A percentile compares a stretch with the other conserved stretches of the same genome.
Conservation (phyloP, 2,113 vertebrate species). For the Hydrolagus affinis region DNA sequence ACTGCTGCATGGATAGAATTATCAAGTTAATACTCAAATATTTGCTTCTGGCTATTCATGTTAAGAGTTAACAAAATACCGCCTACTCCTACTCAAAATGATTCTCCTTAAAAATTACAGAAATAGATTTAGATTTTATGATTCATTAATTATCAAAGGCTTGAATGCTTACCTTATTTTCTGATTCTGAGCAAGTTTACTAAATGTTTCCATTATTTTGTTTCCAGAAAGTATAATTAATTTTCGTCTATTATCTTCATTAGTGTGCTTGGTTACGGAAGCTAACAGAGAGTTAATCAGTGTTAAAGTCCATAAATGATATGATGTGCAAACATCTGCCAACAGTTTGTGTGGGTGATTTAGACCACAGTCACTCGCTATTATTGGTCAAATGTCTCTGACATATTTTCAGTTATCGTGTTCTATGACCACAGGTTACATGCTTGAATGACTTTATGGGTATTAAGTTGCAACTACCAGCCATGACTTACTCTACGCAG, state of each 20-base stretch:
- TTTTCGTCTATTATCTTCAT: constrained; percentile 11
- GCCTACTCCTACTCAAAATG: background rate
- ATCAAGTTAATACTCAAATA: background rate
- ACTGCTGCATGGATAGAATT: background rate
- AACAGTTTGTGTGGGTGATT: background rate
- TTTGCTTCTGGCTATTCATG: background rate
- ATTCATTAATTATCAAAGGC: background rate
- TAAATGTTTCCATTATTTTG: constrained; percentile 11
- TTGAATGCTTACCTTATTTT: constrained; percentile 21
- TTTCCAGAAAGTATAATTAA: background rate
- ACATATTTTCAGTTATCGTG: background rate
- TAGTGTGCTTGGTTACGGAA: background rate
- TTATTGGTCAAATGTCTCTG: background rate
- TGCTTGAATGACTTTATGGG: background rate
- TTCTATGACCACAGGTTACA: constrained; percentile 1
- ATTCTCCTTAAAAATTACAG: no score
- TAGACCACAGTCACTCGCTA: no score
- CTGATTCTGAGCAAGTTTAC: constrained; percentile 26
- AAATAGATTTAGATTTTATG: background rate
- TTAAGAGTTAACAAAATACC: background rate
- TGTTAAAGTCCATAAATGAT: background rate
- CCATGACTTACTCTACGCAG: background rate
- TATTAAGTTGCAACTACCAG: background rate
- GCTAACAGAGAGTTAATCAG: background rate
- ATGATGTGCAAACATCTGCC: background rate